Conservation (phyloP, 1,140 invertebrate genomes). For the Bombus consobrinus region DNA sequence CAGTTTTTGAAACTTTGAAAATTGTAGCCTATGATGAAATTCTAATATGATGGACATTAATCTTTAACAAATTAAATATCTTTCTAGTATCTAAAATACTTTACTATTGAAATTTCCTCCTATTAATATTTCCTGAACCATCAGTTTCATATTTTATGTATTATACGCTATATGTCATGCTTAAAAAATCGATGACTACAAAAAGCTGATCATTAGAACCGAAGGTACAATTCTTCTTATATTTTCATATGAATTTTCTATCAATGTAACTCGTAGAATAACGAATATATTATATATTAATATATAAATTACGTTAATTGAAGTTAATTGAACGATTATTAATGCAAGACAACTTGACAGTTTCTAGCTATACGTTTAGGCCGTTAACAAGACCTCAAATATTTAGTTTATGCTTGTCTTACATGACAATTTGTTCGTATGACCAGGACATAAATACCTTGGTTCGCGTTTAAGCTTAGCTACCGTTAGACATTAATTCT, state of each 20-base stretch:
- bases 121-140: background rate
- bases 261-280: background rate
- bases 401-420: background rate
- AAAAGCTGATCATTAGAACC: too few relatives aligned
- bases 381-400: background rate
- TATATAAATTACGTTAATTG: background rate
- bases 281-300: background rate
- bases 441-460: background rate
- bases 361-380: background rate
- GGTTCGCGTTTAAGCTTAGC: background rate
- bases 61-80: too few relatives aligned
- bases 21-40: background rate
- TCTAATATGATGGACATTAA: too few relatives aligned
- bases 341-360: background rate
- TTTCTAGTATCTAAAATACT: too few relatives aligned
- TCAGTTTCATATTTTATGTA: background rate
- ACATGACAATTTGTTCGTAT: background rate
- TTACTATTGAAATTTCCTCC: too few relatives aligned
- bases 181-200: background rate
- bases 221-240: too few relatives aligned
- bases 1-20: background rate
- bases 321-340: background rate
- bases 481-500: slow-evolving; percentile 55
- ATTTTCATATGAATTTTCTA: background rate
- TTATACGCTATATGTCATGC: background rate